Base-by-base conservation (phyloP, 2,113 vertebrate species). In the Verasper variegatus region DNA sequence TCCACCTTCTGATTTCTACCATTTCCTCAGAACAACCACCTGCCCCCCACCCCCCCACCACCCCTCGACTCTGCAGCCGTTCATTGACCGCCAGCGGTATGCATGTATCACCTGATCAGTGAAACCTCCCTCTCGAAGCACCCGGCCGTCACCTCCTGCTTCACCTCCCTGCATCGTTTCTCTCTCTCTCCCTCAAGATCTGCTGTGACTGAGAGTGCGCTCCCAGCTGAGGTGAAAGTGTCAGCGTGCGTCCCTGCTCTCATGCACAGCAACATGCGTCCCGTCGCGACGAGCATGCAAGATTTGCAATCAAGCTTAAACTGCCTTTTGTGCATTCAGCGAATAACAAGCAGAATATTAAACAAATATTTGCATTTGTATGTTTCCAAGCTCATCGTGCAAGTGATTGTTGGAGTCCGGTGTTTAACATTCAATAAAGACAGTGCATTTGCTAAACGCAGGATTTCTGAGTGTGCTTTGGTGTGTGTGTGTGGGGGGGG, bases 361-460 rank as follows among this genome's bases (percentile, higher is more conserved):
- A 68, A 69, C 21, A 78, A 7, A 65, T 84, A 75, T 85, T 51
- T 45, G 83, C 86, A 78, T 91, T 85, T 79, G 58, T 84, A 69
- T 86, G 86, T 89, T 87, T 87, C 68, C 62, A 55, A 72, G 86
- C 73, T 86, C 71, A 78, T 85, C 42, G 78, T 88, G 26, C 71
- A 76, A 79, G 88, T 89, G 83, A 78, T 80, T 87, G 88, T 89
- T 82, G 56, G 31, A 88, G 77, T 92, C 75, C 80, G 90, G 76
- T 90, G 71, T 89, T 84, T 76, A 83, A 88, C 78, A 78, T 82
- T 84, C 88, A 95, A 93, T 91, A 92, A 94, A 94, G 57, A 58
- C 84, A 80, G 81, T 88, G 90, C 69, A 75, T 93, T 93, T 87
- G 80, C 66, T 89, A 81, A 84, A 64, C 9, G 24, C 63, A 68